Evolutionary conservation across 2,888 invertebrate species (phyloP).

Genomic region (Cenopis cana): DNA sequence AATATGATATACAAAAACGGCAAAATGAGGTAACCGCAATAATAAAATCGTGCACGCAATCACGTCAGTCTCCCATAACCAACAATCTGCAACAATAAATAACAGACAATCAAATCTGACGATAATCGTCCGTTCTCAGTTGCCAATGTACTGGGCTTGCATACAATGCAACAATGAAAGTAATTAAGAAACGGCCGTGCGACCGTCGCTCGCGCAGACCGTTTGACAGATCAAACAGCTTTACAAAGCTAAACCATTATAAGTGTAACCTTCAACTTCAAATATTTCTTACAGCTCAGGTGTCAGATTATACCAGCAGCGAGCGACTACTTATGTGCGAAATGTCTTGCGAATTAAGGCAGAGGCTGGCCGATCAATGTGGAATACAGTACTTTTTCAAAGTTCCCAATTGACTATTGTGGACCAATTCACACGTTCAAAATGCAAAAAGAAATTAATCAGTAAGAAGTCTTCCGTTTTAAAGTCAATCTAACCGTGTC

Average conservation of each 20-base stretch:
- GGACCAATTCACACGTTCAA: conserved; percentile 3
- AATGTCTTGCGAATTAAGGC: neutral
- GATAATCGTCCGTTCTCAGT: conserved; percentile 46
- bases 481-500: neutral
- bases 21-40: conserved; percentile 13
- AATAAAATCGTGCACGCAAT: conserved; percentile 10
- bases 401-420: conserved; percentile 37
- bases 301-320: conserved; percentile 1
- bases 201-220: conserved; percentile 46
- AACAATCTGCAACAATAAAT: conserved; percentile 33
- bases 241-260: conserved; percentile 1
- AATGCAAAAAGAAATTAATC: neutral
- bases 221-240: conserved; percentile 30
- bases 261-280: neutral
- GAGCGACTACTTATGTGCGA: neutral
- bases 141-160: conserved; percentile 48
- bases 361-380: conserved; percentile 31
- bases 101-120: conserved; percentile 36
- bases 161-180: conserved; percentile 54
- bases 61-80: conserved; percentile 23
- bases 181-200: conserved; percentile 56
- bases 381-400: conserved; percentile 29
- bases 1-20: conserved; percentile 9
- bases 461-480: neutral
- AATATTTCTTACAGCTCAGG: neutral